Conservation (phyloP, 2,888 invertebrate species). For the Coenonympha glycerion region DNA sequence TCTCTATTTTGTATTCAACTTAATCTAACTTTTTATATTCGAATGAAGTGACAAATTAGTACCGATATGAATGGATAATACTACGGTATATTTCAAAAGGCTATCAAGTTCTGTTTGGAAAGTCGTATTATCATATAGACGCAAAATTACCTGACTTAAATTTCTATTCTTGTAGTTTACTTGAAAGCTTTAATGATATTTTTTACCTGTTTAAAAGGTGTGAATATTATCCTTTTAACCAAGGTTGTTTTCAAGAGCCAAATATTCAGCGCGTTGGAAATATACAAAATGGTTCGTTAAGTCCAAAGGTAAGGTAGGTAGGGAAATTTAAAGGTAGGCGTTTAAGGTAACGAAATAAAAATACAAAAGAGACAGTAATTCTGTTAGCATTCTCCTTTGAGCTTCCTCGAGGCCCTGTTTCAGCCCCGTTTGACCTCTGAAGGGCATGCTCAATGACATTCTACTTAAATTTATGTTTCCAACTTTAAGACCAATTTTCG, state of each 20-base stretch:
- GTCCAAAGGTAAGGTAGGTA: neutral
- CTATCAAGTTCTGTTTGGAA: no score
- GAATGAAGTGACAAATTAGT: no score
- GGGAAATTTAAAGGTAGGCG: neutral
- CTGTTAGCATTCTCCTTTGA: conserved; percentile 3
- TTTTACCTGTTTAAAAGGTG: no score
- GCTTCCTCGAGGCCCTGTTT: neutral
- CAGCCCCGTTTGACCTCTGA: conserved; percentile 5
- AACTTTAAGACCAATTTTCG: conserved; percentile 12
- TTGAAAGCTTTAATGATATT: neutral
- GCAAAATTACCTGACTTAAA: no score
- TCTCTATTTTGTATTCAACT: no score
- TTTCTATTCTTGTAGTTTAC: no score
- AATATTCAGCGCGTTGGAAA: neutral
- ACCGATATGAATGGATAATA: no score
- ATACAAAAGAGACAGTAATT: conserved; percentile 7
- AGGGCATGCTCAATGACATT: conserved; percentile 17
- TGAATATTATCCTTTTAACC: no score
- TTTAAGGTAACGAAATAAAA: neutral
- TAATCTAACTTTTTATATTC: no score
- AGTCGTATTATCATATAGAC: no score
- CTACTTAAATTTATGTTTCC: conserved; percentile 15
- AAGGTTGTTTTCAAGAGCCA: neutral
- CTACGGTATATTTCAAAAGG: no score
- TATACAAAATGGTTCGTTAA: conserved; percentile 5